Evolutionary conservation across 2,797 vertebrate genomes (phyloP).

Genomic region (Anableps anableps): DNA sequence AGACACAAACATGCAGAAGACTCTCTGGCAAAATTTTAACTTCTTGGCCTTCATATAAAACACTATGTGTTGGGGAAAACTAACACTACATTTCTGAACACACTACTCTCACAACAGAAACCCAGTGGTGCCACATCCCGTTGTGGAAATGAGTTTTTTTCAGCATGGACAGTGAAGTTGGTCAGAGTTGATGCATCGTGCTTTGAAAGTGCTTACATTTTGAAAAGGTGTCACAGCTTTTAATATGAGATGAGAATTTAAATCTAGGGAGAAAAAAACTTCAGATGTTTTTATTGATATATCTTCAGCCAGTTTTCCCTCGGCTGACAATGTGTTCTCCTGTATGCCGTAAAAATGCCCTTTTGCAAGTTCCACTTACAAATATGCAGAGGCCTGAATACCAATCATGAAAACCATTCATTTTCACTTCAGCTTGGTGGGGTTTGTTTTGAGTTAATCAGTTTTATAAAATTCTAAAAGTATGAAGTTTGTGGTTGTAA

Average conservation of each 20-base stretch:
- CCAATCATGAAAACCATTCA: background rate
- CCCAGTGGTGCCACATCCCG: too few species aligned
- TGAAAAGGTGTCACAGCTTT: background rate
- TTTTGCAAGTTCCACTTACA: background rate
- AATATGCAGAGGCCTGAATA: background rate
- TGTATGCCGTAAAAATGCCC: background rate
- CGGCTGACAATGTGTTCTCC: background rate
- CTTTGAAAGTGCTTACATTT: too few species aligned
- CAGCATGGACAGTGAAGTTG: too few species aligned
- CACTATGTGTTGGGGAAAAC: too few species aligned
- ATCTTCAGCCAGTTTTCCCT: background rate
- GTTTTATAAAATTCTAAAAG: background rate
- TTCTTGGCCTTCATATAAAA: too few species aligned
- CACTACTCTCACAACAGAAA: too few species aligned
- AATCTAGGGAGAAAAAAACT: background rate
- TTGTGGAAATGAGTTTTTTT: too few species aligned
- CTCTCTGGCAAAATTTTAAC: too few species aligned
- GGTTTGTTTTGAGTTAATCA: background rate
- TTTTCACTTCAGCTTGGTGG: background rate
- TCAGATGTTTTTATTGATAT: background rate
- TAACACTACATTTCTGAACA: too few species aligned
- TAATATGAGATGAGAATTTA: background rate
- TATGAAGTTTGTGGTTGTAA: background rate
- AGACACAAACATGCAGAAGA: background rate
- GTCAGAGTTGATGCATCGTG: too few species aligned